phyloP scores from a whole-genome alignment of 2,888 invertebrate genomes.

The Cotesia congregata region DNA sequence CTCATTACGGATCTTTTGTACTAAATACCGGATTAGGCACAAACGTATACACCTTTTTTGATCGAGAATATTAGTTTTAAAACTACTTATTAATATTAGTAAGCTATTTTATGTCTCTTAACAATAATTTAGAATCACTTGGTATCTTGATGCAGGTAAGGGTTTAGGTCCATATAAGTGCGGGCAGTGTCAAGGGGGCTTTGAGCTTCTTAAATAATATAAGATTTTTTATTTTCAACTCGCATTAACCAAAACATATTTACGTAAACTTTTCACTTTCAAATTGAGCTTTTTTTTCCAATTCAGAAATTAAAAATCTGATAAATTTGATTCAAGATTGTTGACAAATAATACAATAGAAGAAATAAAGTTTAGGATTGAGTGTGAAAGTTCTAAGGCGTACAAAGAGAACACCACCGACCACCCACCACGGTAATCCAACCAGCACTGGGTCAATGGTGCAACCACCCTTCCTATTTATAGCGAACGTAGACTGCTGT shows the following conservation, averaged over 20 bases:
- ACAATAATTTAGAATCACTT: slow-evolving; percentile 40
- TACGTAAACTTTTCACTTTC: not conserved
- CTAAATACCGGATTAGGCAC: slow-evolving; percentile 17
- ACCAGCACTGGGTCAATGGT: slow-evolving; percentile 68
- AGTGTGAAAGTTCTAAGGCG: slow-evolving; percentile 49
- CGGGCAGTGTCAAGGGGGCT: slow-evolving; percentile 61
- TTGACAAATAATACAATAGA: not conserved
- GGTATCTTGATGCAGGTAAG: slow-evolving; percentile 20
- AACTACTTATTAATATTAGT: not conserved
- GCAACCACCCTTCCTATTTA: slow-evolving; percentile 68
- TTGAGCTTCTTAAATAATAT: slow-evolving; percentile 51
- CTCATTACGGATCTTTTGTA: slow-evolving; percentile 21
- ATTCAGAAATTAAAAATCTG: not conserved
- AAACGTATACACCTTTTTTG: slow-evolving; percentile 6
- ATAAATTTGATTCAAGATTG: not conserved
- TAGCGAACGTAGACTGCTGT: slow-evolving; percentile 57
- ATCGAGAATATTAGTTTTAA: not conserved
- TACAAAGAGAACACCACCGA: slow-evolving; percentile 36
- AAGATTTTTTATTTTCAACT: slow-evolving; percentile 13
- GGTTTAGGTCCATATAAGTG: slow-evolving; percentile 29
- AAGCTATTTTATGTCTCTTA: not conserved
- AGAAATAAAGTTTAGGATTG: not conserved
- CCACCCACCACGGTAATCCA: slow-evolving; percentile 63
- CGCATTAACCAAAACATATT: not conserved
- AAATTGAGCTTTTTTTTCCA: not conserved